Evolutionary conservation across 2,113 vertebrate genomes (phyloP).

Genomic region (Hyperopisus bebe): DNA sequence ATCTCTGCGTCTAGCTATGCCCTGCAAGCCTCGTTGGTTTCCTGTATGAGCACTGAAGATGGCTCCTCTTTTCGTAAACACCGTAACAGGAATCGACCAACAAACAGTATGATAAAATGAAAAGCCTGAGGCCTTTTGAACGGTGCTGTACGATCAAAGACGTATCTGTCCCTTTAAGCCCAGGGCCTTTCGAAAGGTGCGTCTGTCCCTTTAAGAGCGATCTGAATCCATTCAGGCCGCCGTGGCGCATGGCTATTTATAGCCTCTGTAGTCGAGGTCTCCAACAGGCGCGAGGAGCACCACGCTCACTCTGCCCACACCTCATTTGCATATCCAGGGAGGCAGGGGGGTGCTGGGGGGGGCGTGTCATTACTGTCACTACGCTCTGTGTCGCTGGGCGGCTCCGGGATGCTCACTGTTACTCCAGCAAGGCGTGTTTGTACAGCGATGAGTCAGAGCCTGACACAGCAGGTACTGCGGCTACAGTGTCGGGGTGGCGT

Average conservation of each 20-base stretch:
- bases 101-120: background rate
- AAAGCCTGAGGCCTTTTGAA: background rate
- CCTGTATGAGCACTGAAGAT: background rate
- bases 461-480: constrained; percentile 39
- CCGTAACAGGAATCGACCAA: background rate
- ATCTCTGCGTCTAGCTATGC: too few species aligned
- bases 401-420: constrained; percentile 22
- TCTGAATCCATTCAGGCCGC: constrained; percentile 34
- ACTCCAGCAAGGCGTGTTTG: constrained; percentile 38
- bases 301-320: constrained; percentile 13
- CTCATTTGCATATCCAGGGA: constrained; percentile 27
- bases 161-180: background rate
- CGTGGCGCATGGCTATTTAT: constrained; percentile 48
- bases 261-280: constrained; percentile 47
- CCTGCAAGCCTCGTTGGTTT: background rate
- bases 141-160: background rate
- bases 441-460: constrained; percentile 40
- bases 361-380: background rate
- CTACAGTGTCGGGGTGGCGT: constrained; percentile 29
- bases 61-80: background rate
- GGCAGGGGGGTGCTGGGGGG: background rate
- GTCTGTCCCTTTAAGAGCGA: constrained; percentile 48
- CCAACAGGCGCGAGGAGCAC: constrained; percentile 37
- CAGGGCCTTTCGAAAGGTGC: background rate
- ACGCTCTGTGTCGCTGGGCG: background rate